phyloP scores from a whole-genome alignment of 1,140 invertebrate species.

The Trissolcus basalis region DNA sequence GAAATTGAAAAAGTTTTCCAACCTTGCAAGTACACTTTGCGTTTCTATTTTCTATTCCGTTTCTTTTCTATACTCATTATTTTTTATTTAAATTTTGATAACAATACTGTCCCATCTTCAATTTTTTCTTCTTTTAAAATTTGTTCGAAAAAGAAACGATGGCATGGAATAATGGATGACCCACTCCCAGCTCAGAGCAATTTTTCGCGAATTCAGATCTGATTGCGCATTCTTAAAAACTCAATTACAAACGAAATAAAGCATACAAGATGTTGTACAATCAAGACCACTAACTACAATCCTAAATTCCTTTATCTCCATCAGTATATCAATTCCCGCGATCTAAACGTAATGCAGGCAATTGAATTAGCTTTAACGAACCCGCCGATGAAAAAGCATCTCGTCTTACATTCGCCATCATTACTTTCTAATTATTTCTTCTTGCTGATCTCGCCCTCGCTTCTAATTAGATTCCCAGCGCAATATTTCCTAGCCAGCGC shows the following conservation, averaged over 20 bases:
- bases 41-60: slow-evolving; percentile 35
- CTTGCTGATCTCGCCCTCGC: slow-evolving; percentile 14
- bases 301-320: not conserved
- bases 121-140: too few relatives aligned
- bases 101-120: slow-evolving; percentile 29
- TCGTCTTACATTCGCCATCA: slow-evolving; percentile 26
- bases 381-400: slow-evolving; percentile 19
- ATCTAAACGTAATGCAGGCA: slow-evolving; percentile 21
- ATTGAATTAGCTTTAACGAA: slow-evolving; percentile 41
- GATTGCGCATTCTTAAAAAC: too few relatives aligned
- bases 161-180: too few relatives aligned
- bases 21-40: slow-evolving; percentile 41
- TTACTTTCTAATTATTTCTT: slow-evolving; percentile 53
- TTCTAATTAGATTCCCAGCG: slow-evolving; percentile 39
- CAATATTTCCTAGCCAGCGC: slow-evolving; percentile 17
- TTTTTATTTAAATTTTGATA: slow-evolving; percentile 51
- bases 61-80: slow-evolving; percentile 29
- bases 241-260: too few relatives aligned
- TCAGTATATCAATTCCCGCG: slow-evolving; percentile 28
- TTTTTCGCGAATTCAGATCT: not conserved
- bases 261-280: too few relatives aligned
- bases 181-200: too few relatives aligned
- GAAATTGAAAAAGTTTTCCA: slow-evolving; percentile 56
- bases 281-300: not conserved
- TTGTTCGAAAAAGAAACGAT: too few relatives aligned